These are phyloP conservation scores for Spicauda simplicius DNA, from an alignment of 2,888 invertebrate genomes.

Conservation along the genomic window DNA sequence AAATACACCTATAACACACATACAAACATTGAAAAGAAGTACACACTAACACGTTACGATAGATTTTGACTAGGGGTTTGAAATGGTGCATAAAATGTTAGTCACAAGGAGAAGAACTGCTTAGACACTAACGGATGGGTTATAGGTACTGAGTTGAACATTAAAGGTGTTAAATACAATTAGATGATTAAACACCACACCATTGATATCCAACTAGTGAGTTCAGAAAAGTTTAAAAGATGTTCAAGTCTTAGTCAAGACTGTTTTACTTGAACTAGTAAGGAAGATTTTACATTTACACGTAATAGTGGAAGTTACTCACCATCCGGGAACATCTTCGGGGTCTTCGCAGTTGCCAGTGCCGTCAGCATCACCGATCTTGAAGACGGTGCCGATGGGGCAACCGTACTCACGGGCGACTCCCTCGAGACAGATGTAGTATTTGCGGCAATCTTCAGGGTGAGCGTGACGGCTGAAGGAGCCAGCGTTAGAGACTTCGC, in stretches of 20 bases:
- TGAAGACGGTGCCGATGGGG: constrained; percentile 98
- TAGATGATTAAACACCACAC: constrained; percentile 64
- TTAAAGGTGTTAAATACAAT: constrained; percentile 59
- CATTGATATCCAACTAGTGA: constrained; percentile 66
- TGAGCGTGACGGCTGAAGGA: constrained; percentile 98
- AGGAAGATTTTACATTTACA: constrained; percentile 44
- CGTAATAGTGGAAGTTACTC: constrained; percentile 37
- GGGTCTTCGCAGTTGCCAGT: constrained; percentile 97
- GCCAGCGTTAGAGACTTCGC: constrained; percentile 92
- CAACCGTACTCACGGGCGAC: constrained; percentile 97
- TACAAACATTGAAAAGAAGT: constrained; percentile 17
- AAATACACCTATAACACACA: background rate
- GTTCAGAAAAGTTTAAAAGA: constrained; percentile 56
- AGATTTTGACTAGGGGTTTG: constrained; percentile 25
- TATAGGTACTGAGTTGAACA: constrained; percentile 55
- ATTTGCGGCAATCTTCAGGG: constrained; percentile 97
- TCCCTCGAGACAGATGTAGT: constrained; percentile 96
- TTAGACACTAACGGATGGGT: constrained; percentile 49
- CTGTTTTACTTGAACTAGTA: constrained; percentile 65
- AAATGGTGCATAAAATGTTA: constrained; percentile 75
- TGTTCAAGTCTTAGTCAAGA: constrained; percentile 64
- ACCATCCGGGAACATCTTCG: constrained; percentile 97
- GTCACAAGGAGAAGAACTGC: constrained; percentile 77
- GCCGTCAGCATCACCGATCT: constrained; percentile 95
- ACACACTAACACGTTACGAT: constrained; percentile 18